These are phyloP conservation scores for Bombus haemorrhoidalis DNA, from an alignment of 1,140 invertebrate genomes.

Conservation along the genomic window DNA sequence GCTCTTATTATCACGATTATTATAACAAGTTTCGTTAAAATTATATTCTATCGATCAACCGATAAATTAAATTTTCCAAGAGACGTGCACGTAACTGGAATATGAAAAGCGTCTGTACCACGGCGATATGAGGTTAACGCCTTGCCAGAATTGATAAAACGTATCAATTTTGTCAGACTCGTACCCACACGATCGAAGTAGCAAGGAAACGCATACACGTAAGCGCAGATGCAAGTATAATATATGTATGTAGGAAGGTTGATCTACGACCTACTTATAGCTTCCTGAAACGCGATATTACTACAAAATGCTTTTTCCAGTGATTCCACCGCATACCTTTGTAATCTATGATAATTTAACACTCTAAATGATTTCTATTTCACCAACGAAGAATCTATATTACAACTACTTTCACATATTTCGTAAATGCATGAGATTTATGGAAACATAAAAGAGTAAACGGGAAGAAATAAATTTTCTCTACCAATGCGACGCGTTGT, in stretches of 20 bases:
- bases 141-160: constrained; percentile 12
- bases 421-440: too few relatives aligned
- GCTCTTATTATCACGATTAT: background rate
- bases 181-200: background rate
- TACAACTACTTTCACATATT: too few relatives aligned
- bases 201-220: background rate
- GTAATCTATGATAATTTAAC: background rate
- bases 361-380: background rate
- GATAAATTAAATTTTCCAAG: background rate
- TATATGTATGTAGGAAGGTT: background rate
- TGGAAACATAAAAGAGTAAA: background rate
- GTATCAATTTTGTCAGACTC: constrained; percentile 7
- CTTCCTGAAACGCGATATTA: background rate
- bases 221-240: too few relatives aligned
- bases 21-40: background rate
- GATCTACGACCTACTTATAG: background rate
- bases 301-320: background rate
- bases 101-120: background rate
- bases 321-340: background rate
- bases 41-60: background rate
- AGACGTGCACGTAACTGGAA: too few relatives aligned
- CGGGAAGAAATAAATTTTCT: background rate
- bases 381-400: too few relatives aligned
- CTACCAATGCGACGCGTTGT: background rate
- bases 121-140: background rate